Evolutionary conservation across 35 echinoderm and acorn worm species (phyloP).

Genomic region (Nesometra sesokonis): DNA sequence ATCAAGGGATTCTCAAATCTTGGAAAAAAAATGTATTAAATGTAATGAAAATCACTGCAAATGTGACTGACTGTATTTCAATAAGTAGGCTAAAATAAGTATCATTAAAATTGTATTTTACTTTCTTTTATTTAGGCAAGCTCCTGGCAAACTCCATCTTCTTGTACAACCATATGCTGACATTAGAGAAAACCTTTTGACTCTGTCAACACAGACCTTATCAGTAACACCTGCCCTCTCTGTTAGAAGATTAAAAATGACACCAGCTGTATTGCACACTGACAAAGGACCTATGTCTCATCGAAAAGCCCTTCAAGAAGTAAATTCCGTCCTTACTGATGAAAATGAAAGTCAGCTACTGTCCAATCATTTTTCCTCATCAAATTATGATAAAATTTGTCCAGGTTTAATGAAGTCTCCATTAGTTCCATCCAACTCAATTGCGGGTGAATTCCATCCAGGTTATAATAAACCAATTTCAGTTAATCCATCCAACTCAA

Average conservation of each 20-base stretch:
- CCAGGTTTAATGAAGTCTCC: no score
- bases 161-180: neutral
- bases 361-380: neutral
- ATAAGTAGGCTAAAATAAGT: no score
- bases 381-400: no score
- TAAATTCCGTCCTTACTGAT: neutral
- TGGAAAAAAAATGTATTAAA: no score
- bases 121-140: neutral
- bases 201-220: neutral
- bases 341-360: neutral
- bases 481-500: neutral
- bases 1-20: no score
- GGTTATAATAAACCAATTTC: neutral
- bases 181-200: neutral
- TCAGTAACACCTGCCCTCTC: neutral
- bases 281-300: neutral
- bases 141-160: neutral
- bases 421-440: no score
- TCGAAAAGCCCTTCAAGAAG: neutral
- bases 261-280: neutral
- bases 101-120: neutral
- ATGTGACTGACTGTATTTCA: no score
- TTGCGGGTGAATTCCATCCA: neutral
- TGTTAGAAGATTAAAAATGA: neutral
- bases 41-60: no score